These are phyloP conservation scores for Agrotis segetum DNA, from an alignment of 2,888 invertebrate genomes.

Conservation along the genomic window DNA sequence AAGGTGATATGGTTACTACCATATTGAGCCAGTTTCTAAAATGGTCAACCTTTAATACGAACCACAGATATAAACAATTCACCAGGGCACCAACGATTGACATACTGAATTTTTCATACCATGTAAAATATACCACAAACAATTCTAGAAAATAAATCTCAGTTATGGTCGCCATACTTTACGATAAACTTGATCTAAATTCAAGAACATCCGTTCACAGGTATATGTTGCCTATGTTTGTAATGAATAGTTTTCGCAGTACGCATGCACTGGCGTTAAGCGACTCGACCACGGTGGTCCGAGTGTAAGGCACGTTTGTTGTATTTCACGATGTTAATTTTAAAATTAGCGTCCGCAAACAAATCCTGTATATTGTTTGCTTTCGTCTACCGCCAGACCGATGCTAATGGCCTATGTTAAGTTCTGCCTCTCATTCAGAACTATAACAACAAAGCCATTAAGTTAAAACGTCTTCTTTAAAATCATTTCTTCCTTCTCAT, in stretches of 20 bases:
- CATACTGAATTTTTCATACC: conserved; percentile 32
- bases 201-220: conserved; percentile 62
- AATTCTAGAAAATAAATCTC: conserved; percentile 37
- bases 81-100: conserved; percentile 6
- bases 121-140: conserved; percentile 22
- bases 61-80: conserved; percentile 2
- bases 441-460: conserved; percentile 20
- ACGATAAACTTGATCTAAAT: conserved; percentile 51
- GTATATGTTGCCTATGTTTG: conserved; percentile 47
- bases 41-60: not conserved
- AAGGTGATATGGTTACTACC: not conserved
- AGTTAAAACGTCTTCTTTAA: conserved; percentile 32
- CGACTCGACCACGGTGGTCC: conserved; percentile 85
- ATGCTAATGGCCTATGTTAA: conserved; percentile 70
- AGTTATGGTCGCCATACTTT: conserved; percentile 36
- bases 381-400: conserved; percentile 74
- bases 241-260: conserved; percentile 68
- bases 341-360: conserved; percentile 89
- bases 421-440: conserved; percentile 40
- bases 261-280: conserved; percentile 66
- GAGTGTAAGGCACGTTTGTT: conserved; percentile 85
- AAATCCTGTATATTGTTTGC: conserved; percentile 83
- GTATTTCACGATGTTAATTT: conserved; percentile 88
- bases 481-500: conserved; percentile 65
- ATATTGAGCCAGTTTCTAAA: not conserved